Percentiles rank a stretch among this genome's conserved stretches.
These are phyloP conservation scores for Hymenopus coronatus DNA, from an alignment of 2,888 invertebrate genomes.

Conservation along the genomic window DNA sequence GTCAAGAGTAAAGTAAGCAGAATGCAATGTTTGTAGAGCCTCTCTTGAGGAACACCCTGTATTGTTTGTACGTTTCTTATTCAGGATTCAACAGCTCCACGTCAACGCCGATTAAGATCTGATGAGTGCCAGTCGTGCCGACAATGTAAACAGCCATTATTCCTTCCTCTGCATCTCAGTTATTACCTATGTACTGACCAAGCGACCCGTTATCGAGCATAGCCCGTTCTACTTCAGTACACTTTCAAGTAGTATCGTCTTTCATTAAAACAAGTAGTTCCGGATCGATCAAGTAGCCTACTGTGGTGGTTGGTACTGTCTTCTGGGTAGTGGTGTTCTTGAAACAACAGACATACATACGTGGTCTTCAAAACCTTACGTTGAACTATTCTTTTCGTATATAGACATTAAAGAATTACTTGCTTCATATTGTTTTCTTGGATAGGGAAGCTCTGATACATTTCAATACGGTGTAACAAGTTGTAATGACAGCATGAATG, in stretches of 20 bases:
- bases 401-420: no score
- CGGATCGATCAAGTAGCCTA: background rate
- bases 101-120: background rate
- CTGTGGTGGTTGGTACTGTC: no score
- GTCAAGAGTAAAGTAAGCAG: background rate
- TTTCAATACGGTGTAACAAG: no score
- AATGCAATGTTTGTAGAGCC: background rate
- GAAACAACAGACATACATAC: no score
- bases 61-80: background rate
- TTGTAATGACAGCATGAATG: no score
- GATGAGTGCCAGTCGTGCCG: background rate
- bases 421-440: no score
- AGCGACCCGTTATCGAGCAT: background rate
- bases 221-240: background rate
- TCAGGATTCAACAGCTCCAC: background rate
- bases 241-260: background rate
- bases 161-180: background rate
- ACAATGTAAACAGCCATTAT: background rate
- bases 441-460: no score
- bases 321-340: no score
- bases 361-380: no score
- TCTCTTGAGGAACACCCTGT: background rate
- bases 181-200: background rate
- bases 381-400: no score
- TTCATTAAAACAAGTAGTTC: background rate